These are phyloP conservation scores for Busseola fusca DNA, from an alignment of 2,888 invertebrate genomes.

Conservation along the genomic window DNA sequence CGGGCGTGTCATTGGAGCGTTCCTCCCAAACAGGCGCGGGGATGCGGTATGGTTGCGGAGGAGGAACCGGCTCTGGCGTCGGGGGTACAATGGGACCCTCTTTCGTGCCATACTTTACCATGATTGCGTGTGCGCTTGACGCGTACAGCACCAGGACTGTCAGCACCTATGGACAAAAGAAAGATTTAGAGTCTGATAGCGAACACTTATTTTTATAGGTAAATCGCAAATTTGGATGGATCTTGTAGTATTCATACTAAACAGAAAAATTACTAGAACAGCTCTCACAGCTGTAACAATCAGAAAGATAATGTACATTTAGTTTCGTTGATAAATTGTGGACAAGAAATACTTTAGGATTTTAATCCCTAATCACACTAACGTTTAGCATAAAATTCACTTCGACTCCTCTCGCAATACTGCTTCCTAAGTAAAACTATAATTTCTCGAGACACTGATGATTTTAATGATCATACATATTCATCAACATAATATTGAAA, in stretches of 20 bases:
- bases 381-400: background rate
- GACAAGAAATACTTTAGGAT: background rate
- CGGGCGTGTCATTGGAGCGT: constrained; percentile 88
- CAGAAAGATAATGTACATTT: too few relatives aligned
- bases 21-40: constrained; percentile 91
- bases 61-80: constrained; percentile 84
- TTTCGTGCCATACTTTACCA: constrained; percentile 90
- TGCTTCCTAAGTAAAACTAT: background rate
- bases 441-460: background rate
- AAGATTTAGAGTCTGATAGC: background rate
- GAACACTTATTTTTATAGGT: background rate
- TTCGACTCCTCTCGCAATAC: background rate
- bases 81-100: constrained; percentile 90
- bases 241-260: background rate
- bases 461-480: background rate
- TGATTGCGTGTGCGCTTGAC: constrained; percentile 87
- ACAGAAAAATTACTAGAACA: too few relatives aligned
- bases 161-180: constrained; percentile 73
- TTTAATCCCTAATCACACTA: background rate
- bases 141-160: constrained; percentile 84
- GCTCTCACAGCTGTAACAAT: too few relatives aligned
- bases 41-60: constrained; percentile 86
- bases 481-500: background rate
- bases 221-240: background rate
- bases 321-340: background rate